Evolutionary conservation across 2,797 vertebrate species (phyloP).

Genomic region (Emydoidea blandingii): DNA sequence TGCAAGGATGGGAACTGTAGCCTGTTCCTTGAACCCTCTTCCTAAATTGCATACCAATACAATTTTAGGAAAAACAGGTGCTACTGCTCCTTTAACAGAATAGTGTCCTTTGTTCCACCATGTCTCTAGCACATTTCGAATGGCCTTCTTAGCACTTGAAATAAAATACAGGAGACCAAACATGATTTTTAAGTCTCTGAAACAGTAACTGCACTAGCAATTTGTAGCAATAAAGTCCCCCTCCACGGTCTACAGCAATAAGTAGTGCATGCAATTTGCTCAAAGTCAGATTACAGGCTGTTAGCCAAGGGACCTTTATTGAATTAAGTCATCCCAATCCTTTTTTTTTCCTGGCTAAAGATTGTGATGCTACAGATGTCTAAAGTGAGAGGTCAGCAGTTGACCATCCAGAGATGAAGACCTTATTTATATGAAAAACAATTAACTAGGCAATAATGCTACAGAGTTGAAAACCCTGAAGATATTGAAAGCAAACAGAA

Average conservation of each 20-base stretch:
- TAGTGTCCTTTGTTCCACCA: neutral
- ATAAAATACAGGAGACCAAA: neutral
- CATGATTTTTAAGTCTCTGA: neutral
- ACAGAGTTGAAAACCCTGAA: slow-evolving; percentile 31
- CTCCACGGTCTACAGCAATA: neutral
- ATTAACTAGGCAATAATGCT: slow-evolving; percentile 16
- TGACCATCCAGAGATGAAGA: neutral
- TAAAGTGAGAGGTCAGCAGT: neutral
- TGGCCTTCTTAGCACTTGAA: neutral
- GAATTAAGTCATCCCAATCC: neutral
- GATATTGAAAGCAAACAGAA: slow-evolving; percentile 21
- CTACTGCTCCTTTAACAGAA: neutral
- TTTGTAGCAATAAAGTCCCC: neutral
- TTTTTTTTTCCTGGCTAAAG: neutral
- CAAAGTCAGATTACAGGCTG: neutral
- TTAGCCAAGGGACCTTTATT: neutral
- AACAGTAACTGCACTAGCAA: neutral
- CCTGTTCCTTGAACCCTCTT: neutral
- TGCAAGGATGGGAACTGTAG: neutral
- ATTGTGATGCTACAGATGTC: neutral
- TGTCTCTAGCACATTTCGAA: neutral
- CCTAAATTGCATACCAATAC: neutral
- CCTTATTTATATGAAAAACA: neutral
- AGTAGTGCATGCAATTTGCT: neutral
- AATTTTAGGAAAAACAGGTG: neutral